phyloP scores from a whole-genome alignment of 2,888 invertebrate species.

The Cheilosia urbana region DNA sequence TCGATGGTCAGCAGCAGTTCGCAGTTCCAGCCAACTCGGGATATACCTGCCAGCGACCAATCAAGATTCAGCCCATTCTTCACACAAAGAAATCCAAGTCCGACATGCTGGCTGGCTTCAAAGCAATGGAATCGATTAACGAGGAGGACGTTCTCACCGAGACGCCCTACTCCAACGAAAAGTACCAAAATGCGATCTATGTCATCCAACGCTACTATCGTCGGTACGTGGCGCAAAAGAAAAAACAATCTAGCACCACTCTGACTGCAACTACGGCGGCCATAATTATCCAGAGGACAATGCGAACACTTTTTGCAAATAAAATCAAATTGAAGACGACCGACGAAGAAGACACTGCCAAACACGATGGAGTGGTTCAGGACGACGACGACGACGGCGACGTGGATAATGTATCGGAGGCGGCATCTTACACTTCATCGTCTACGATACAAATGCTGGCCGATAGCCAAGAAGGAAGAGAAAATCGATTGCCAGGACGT shows the following conservation, averaged over 20 bases:
- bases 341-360: slow-evolving; percentile 11
- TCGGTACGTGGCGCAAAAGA: slow-evolving; percentile 74
- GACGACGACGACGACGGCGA: slow-evolving; percentile 41
- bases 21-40: slow-evolving; percentile 35
- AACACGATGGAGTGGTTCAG: slow-evolving; percentile 30
- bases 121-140: slow-evolving; percentile 68
- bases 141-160: slow-evolving; percentile 51
- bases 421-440: slow-evolving; percentile 80
- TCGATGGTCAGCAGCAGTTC: slow-evolving; percentile 56
- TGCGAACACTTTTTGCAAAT: slow-evolving; percentile 84
- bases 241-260: slow-evolving; percentile 53
- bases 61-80: slow-evolving; percentile 10
- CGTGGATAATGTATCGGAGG: slow-evolving; percentile 79
- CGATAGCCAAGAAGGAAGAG: slow-evolving; percentile 75
- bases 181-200: slow-evolving; percentile 78
- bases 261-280: slow-evolving; percentile 85
- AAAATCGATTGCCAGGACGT: slow-evolving; percentile 67
- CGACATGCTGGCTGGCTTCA: slow-evolving; percentile 48
- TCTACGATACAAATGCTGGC: slow-evolving; percentile 80
- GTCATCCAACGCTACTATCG: slow-evolving; percentile 80
- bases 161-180: slow-evolving; percentile 60
- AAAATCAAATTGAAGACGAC: slow-evolving; percentile 77
- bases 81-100: slow-evolving; percentile 49
- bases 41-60: slow-evolving; percentile 43
- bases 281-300: slow-evolving; percentile 86